These are phyloP conservation scores for Chiridota heheva DNA, from an alignment of 35 echinoderm and acorn worm genomes.

Conservation along the genomic window DNA sequence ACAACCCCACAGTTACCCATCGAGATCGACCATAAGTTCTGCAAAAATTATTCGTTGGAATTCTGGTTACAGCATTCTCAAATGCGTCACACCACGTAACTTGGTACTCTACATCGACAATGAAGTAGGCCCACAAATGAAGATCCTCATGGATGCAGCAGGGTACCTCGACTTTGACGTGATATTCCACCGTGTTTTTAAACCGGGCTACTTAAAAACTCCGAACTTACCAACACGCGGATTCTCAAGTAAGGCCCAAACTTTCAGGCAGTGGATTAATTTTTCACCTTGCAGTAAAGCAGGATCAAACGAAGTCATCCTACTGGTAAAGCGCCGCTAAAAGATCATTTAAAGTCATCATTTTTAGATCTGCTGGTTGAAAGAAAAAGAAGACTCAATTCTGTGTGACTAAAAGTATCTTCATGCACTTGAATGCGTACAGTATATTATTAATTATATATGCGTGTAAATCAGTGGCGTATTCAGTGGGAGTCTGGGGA, in stretches of 20 bases:
- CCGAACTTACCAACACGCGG: background rate
- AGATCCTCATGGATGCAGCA: slow-evolving; percentile 14
- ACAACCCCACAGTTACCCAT: background rate
- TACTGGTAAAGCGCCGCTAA: too few relatives aligned
- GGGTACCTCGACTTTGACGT: background rate
- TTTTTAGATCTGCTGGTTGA: too few relatives aligned
- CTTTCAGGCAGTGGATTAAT: background rate
- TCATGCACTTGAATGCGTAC: too few relatives aligned
- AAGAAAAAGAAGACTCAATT: too few relatives aligned
- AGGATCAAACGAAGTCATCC: slow-evolving; percentile 11
- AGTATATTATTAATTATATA: too few relatives aligned
- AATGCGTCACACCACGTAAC: background rate
- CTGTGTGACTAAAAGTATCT: too few relatives aligned
- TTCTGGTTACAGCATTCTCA: slow-evolving; percentile 9
- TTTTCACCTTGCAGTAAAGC: slow-evolving; percentile 8
- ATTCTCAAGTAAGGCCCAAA: background rate
- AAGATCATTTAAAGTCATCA: too few relatives aligned
- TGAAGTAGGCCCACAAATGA: background rate
- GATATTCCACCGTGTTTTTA: background rate
- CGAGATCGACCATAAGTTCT: background rate
- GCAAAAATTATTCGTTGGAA: background rate
- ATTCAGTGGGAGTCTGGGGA: too few relatives aligned
- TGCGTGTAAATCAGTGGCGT: too few relatives aligned
- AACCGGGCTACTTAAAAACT: background rate
- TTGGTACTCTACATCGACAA: slow-evolving; percentile 34